phyloP scores from a whole-genome alignment of 2,888 invertebrate species.

The Ischnura elegans region DNA sequence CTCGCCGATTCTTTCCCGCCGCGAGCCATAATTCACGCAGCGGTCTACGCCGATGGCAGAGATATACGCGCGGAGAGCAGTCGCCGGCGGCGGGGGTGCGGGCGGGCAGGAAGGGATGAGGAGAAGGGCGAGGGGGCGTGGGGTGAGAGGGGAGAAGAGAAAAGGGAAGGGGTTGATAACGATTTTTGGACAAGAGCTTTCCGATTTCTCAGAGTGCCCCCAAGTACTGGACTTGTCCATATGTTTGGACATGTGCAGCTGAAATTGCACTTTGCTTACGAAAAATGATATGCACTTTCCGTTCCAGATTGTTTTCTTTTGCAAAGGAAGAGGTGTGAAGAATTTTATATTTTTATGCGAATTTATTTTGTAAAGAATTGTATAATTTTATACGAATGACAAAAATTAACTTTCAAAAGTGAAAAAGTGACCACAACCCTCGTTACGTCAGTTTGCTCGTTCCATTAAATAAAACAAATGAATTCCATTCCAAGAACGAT shows the following conservation, averaged over 20 bases:
- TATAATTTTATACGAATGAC: too few species aligned
- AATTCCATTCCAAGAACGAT: too few species aligned
- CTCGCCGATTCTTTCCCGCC: constrained; percentile 51
- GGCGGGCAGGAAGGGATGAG: neutral
- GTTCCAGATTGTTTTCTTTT: too few species aligned
- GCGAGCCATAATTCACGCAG: constrained; percentile 57
- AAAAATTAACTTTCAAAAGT: too few species aligned
- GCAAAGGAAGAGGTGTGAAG: neutral
- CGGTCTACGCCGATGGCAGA: constrained; percentile 57
- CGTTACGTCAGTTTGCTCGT: too few species aligned
- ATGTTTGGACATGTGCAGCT: neutral
- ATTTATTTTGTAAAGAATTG: too few species aligned
- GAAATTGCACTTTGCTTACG: neutral
- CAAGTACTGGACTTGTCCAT: neutral
- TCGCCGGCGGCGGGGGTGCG: neutral
- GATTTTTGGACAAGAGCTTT: neutral
- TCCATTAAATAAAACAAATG: too few species aligned
- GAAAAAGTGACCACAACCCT: too few species aligned
- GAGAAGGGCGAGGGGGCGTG: neutral
- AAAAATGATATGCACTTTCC: too few species aligned
- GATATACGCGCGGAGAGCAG: constrained; percentile 43
- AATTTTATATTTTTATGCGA: too few species aligned
- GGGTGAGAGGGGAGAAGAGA: neutral
- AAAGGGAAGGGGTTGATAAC: neutral
- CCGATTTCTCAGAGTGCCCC: neutral